Percentiles rank a stretch among this genome's conserved stretches.
Evolutionary conservation across 2,113 vertebrate species (phyloP).

Genomic region (Xenopus laevis): DNA sequence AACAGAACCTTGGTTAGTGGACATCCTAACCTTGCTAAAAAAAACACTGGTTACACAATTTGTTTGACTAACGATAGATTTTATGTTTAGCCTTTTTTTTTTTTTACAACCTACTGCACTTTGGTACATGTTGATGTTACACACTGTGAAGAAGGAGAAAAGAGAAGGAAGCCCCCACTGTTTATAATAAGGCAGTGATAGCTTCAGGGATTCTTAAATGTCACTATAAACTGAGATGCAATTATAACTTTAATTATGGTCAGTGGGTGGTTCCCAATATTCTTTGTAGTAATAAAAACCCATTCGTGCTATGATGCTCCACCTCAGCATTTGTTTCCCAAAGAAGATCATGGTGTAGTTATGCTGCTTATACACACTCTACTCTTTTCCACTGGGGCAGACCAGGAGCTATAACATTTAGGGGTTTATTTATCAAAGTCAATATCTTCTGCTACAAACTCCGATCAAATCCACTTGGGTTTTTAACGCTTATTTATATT

Average conservation of each 20-base stretch:
- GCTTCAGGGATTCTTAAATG: constrained; percentile 33
- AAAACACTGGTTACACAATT: neutral
- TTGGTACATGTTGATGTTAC: constrained; percentile 1
- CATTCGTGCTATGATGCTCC: neutral
- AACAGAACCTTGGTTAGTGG: no score
- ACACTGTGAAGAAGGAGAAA: constrained; percentile 31
- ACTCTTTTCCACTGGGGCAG: no score
- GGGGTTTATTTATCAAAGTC: no score
- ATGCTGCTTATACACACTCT: no score
- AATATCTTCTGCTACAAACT: no score
- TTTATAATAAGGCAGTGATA: constrained; percentile 41
- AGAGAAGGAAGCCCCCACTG: constrained; percentile 30
- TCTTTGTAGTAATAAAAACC: constrained; percentile 30
- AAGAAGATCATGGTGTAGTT: no score
- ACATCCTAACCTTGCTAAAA: no score
- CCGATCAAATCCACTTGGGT: no score
- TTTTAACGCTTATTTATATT: no score
- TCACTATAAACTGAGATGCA: constrained; percentile 31
- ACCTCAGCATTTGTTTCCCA: neutral
- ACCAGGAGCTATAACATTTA: no score
- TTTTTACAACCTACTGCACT: neutral
- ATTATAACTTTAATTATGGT: constrained; percentile 38
- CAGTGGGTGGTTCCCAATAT: constrained; percentile 26
- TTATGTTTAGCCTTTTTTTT: no score
- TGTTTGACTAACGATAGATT: no score